Evolutionary conservation across 2,888 invertebrate genomes (phyloP).

Genomic region (Acanthoscelides obtectus): DNA sequence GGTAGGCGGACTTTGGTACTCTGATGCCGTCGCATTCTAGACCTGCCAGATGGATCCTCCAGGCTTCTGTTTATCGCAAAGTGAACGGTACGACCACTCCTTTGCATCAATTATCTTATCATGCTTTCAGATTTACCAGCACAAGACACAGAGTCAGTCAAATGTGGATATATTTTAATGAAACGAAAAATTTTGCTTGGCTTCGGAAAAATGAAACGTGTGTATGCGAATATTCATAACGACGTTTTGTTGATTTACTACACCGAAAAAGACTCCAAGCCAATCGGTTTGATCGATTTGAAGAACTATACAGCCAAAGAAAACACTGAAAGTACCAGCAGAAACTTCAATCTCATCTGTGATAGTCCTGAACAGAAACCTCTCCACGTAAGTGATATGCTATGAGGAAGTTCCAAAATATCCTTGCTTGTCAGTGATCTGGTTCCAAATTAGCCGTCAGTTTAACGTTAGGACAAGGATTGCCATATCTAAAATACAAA

Average conservation of each 20-base stretch:
- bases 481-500: too few species aligned
- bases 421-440: background rate
- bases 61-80: background rate
- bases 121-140: conserved; percentile 29
- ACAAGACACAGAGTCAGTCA: conserved; percentile 23
- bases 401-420: background rate
- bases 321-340: conserved; percentile 8
- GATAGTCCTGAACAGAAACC: conserved; percentile 16
- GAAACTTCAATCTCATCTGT: background rate
- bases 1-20: too few species aligned
- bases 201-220: conserved; percentile 27
- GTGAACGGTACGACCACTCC: background rate
- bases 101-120: background rate
- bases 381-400: conserved; percentile 19
- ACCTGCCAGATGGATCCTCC: too few species aligned
- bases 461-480: too few species aligned
- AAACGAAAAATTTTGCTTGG: conserved; percentile 29
- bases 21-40: too few species aligned
- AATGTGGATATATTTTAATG: conserved; percentile 30
- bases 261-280: conserved; percentile 30
- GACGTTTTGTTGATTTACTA: conserved; percentile 33
- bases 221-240: conserved; percentile 31
- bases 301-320: conserved; percentile 27
- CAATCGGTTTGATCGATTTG: conserved; percentile 28
- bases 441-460: too few species aligned